Evolutionary conservation across 2,113 vertebrate genomes (phyloP).

Genomic region (Cottus gobio): DNA sequence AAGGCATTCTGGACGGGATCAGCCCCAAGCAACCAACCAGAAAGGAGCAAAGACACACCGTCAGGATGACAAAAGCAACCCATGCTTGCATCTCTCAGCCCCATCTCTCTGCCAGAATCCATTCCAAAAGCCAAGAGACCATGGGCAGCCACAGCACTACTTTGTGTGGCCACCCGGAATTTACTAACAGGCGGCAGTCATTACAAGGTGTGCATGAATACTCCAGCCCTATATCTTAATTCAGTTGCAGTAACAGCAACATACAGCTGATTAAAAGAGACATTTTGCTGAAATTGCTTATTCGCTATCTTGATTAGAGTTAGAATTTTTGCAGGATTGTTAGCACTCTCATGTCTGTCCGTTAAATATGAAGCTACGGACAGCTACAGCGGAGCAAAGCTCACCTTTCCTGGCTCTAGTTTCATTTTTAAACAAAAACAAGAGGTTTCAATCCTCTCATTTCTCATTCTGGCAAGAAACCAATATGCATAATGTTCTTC

Average conservation of each 20-base stretch:
- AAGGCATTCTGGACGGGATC: constrained; percentile 81
- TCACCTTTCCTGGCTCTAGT: too few species aligned
- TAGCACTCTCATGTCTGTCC: too few species aligned
- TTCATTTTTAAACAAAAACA: not conserved
- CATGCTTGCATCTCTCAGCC: not conserved
- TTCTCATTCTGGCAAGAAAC: not conserved
- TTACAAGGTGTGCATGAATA: constrained; percentile 45
- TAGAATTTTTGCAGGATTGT: not conserved
- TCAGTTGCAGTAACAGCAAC: not conserved
- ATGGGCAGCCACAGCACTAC: constrained; percentile 27
- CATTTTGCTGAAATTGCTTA: not conserved
- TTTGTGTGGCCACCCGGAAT: constrained; percentile 15
- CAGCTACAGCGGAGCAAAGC: too few species aligned
- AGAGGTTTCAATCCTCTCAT: not conserved
- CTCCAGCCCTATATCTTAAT: not conserved
- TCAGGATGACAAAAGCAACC: constrained; percentile 27
- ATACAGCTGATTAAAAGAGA: constrained; percentile 3
- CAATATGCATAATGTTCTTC: not conserved
- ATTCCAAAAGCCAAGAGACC: constrained; percentile 61
- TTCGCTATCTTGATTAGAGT: not conserved
- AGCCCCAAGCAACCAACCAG: constrained; percentile 69
- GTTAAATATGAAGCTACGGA: too few species aligned
- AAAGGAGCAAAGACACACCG: constrained; percentile 63
- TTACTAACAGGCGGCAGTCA: constrained; percentile 1
- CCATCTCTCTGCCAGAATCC: constrained; percentile 16